phyloP scores from a whole-genome alignment of 2,113 vertebrate genomes.

The Sceloporus undulatus region DNA sequence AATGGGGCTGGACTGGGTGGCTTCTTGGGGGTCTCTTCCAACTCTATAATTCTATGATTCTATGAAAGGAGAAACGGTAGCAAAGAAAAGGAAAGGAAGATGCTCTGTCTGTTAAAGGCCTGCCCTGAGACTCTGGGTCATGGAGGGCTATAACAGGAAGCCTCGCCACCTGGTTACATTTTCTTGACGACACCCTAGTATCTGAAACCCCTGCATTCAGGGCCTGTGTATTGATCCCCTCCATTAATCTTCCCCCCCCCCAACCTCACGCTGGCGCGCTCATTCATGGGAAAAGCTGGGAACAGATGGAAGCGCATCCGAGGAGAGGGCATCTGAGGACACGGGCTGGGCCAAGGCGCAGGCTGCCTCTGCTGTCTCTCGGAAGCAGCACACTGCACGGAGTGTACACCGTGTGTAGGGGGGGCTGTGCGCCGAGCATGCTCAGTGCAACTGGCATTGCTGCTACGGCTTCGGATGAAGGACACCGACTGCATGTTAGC shows the following conservation, averaged over 20 bases:
- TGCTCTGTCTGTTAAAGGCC: too few relatives aligned
- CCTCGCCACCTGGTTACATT: not conserved
- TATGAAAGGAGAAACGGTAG: too few relatives aligned
- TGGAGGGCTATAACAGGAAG: not conserved
- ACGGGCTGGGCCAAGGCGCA: not conserved
- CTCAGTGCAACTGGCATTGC: not conserved
- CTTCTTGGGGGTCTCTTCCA: too few relatives aligned
- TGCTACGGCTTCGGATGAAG: not conserved
- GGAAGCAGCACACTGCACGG: not conserved
- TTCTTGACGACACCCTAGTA: not conserved
- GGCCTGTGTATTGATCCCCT: not conserved
- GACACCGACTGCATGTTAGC: not conserved
- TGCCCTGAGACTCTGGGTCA: not conserved
- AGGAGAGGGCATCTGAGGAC: conserved; percentile 31
- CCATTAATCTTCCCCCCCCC: not conserved
- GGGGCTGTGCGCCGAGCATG: not conserved
- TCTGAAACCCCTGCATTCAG: not conserved
- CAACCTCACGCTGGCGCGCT: not conserved
- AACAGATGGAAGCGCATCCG: conserved; percentile 30
- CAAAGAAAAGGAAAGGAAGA: too few relatives aligned
- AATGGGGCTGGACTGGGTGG: too few relatives aligned
- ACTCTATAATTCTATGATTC: too few relatives aligned
- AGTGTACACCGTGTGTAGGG: not conserved
- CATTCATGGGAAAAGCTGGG: conserved; percentile 26
- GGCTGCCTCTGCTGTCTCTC: not conserved